Base-by-base conservation (phyloP, 2,797 vertebrate species). In the Sylvia borin region DNA sequence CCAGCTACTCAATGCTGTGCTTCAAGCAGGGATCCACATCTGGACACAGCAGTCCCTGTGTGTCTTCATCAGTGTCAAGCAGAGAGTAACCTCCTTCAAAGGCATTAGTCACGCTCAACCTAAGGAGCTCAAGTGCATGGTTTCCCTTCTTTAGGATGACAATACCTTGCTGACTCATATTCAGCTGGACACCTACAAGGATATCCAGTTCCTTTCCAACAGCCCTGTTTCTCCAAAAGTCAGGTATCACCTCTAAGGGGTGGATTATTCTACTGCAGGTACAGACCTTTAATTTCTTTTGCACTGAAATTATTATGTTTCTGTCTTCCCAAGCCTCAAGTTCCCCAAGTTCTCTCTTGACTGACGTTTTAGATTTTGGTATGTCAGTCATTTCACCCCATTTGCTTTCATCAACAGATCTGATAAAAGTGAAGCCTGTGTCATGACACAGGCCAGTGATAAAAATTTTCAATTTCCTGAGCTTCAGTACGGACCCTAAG, bases 21-120 rank as follows among this genome's bases (percentile, higher is more conserved):
- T 48, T 47, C 16, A 76, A 86, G 26, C 18, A 29, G 15, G 29
- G 5, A 76, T 6, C 3, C 4, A 9, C 57, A 45, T 5, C 5
- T 17, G 16, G 38, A 53, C 34, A 24, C 5, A 61, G 24, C 9
- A 61, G 38, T 22, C 7, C 13, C 19, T 4, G 5, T 16, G 8
- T 20, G 19, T 27, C 34, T 73, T 80, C 34, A 70, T 7, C 8
- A 31, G 13, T 16, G 12, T 18, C 34, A 68, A 38, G 22, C 5
- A 65, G 11, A 77, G 32, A 36, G 6, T 18, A 67, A n/a, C 25
- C 27, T 82, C 29, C 18, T 66, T 42, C 38, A 45, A 70, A 74
- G 17, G 20, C 29, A 34, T 13, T 19, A 38, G 13, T 22, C 29
- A 45, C 0, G 0, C 9, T 67, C 19, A 31, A 4, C 16, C 10